A percentile compares a stretch with the other conserved stretches of the same genome.
These are phyloP conservation scores for Colletes collaris DNA, from an alignment of 2,888 invertebrate genomes.

Conservation along the genomic window DNA sequence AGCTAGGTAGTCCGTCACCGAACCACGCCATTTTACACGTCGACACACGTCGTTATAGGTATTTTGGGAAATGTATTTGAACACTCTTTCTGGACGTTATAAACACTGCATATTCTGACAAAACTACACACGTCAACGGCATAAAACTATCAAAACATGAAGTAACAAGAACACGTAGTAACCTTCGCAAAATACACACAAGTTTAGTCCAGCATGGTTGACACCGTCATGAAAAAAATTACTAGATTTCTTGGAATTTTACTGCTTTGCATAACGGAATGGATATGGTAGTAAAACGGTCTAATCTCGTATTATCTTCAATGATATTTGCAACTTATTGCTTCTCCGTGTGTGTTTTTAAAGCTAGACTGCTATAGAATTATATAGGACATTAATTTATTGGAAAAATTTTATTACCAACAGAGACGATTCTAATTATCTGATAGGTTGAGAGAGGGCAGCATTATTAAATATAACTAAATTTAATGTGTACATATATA, in stretches of 20 bases:
- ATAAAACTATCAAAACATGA: constrained; percentile 64
- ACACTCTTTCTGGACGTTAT: constrained; percentile 36
- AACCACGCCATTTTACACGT: constrained; percentile 83
- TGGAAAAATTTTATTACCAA: background rate
- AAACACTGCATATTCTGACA: constrained; percentile 47
- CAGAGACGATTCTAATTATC: background rate
- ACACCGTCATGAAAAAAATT: constrained; percentile 38
- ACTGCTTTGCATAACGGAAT: background rate
- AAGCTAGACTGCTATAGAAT: no score
- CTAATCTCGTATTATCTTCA: background rate
- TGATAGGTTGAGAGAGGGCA: background rate
- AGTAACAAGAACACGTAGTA: constrained; percentile 64
- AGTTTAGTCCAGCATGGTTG: constrained; percentile 48
- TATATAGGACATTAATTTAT: no score
- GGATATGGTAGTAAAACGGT: constrained; percentile 3
- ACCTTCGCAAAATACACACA: constrained; percentile 62
- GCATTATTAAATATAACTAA: background rate
- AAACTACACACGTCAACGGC: constrained; percentile 42
- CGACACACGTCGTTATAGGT: constrained; percentile 61
- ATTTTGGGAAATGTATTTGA: constrained; percentile 38
- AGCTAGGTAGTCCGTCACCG: constrained; percentile 80
- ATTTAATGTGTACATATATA: background rate
- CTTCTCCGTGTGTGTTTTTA: background rate
- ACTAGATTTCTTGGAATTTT: constrained; percentile 34
- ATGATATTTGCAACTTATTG: background rate